phyloP scores from a whole-genome alignment of 2,888 invertebrate genomes.

The Drosophila hamatofila region DNA sequence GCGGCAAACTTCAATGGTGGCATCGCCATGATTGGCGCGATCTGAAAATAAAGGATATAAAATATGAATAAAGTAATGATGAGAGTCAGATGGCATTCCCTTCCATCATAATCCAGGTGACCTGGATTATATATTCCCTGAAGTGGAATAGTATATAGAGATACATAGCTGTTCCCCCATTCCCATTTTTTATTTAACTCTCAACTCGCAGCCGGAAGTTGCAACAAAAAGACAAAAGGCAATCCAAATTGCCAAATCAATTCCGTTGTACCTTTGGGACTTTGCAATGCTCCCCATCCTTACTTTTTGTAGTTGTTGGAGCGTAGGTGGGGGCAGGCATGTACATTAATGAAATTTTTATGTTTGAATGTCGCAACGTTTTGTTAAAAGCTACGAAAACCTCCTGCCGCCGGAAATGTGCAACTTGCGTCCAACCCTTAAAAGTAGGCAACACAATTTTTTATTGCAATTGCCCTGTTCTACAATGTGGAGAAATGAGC shows the following conservation, averaged over 20 bases:
- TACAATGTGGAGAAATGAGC: slow-evolving; percentile 11
- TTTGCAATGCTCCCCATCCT: background rate
- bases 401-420: slow-evolving; percentile 48
- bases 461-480: slow-evolving; percentile 65
- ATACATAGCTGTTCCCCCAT: background rate
- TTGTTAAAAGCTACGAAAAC: slow-evolving; percentile 63
- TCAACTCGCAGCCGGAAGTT: slow-evolving; percentile 11
- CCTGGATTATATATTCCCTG: background rate
- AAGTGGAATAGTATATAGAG: background rate
- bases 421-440: slow-evolving; percentile 70
- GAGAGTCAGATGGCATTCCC: background rate
- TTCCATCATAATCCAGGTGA: background rate
- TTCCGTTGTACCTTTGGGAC: slow-evolving; percentile 59
- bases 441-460: slow-evolving; percentile 70
- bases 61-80: background rate
- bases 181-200: background rate
- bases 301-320: slow-evolving; percentile 41
- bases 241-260: slow-evolving; percentile 69
- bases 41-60: slow-evolving; percentile 80
- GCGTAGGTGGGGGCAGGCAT: background rate
- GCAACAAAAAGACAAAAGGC: slow-evolving; percentile 25
- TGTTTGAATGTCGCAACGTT: slow-evolving; percentile 58
- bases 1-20: slow-evolving; percentile 82
- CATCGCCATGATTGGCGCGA: slow-evolving; percentile 83
- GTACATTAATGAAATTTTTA: slow-evolving; percentile 74